Conservation (phyloP, 2,113 vertebrate genomes). For the Burhinus bistriatus region DNA sequence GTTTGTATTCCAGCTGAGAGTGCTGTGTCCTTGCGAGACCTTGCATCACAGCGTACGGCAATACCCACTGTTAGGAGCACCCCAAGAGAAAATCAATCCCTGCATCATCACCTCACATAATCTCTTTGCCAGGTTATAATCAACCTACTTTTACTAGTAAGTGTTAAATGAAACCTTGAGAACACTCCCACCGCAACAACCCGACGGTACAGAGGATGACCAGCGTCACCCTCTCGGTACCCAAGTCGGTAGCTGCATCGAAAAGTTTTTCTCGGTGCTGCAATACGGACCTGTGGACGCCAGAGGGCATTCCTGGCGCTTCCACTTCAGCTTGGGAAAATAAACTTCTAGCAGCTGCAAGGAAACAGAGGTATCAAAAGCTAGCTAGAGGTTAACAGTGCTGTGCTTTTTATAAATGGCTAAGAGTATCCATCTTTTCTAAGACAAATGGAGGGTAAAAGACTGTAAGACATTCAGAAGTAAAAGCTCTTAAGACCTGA, state of each 20-base stretch:
- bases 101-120: background rate
- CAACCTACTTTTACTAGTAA: background rate
- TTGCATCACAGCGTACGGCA: fast-evolving
- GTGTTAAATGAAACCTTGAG: background rate
- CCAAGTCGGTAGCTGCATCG: fast-evolving
- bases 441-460: background rate
- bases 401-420: background rate
- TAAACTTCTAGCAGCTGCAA: no score
- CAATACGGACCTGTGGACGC: fast-evolving
- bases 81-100: background rate
- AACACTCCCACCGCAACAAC: background rate
- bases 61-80: background rate
- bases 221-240: background rate
- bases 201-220: background rate
- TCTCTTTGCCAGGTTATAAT: background rate
- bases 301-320: background rate
- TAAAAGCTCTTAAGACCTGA: background rate
- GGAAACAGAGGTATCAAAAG: background rate
- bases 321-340: background rate
- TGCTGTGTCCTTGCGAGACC: background rate
- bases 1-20: background rate
- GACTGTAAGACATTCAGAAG: background rate
- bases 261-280: background rate
- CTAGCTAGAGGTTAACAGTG: background rate
- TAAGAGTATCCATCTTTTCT: background rate